Percentiles rank a stretch among this genome's conserved stretches.
Conservation (phyloP, 1,140 invertebrate genomes). For the Apis dorsata region DNA sequence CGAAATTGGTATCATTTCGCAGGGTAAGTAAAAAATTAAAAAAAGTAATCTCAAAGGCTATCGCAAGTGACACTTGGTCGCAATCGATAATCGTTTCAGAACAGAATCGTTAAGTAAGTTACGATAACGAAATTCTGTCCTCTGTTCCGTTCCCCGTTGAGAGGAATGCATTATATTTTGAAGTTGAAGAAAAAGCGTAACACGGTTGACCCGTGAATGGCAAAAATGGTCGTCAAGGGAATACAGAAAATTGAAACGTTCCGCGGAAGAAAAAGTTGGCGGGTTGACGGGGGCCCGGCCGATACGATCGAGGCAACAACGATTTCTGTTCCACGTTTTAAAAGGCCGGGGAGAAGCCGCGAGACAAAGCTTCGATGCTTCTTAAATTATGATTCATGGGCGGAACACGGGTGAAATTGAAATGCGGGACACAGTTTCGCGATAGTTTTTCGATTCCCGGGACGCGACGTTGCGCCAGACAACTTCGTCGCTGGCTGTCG, state of each 20-base stretch:
- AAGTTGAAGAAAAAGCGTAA: slow-evolving; percentile 24
- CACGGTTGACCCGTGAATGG: not conserved
- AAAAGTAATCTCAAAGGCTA: no score
- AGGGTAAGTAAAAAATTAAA: no score
- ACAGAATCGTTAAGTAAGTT: not conserved
- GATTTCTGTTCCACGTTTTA: not conserved
- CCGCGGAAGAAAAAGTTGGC: slow-evolving; percentile 25
- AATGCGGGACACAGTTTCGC: not conserved
- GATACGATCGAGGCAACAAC: slow-evolving; percentile 36
- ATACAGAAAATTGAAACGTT: slow-evolving; percentile 51
- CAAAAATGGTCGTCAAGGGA: slow-evolving; percentile 35
- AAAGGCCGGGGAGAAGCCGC: not conserved
- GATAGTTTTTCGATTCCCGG: slow-evolving; percentile 26
- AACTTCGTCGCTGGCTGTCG: not conserved
- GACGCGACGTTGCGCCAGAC: no score
- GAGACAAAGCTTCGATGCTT: slow-evolving; percentile 20
- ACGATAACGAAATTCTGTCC: not conserved
- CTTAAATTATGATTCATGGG: slow-evolving; percentile 39
- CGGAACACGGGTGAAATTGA: not conserved
- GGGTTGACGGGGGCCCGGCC: not conserved
- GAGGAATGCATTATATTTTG: slow-evolving; percentile 30
- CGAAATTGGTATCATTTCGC: no score
- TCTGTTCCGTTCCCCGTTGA: not conserved
- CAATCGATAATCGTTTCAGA: no score
- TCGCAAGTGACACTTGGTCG: no score